Conservation (phyloP, 1,140 invertebrate species). For the Rhagoletis zephyria region DNA sequence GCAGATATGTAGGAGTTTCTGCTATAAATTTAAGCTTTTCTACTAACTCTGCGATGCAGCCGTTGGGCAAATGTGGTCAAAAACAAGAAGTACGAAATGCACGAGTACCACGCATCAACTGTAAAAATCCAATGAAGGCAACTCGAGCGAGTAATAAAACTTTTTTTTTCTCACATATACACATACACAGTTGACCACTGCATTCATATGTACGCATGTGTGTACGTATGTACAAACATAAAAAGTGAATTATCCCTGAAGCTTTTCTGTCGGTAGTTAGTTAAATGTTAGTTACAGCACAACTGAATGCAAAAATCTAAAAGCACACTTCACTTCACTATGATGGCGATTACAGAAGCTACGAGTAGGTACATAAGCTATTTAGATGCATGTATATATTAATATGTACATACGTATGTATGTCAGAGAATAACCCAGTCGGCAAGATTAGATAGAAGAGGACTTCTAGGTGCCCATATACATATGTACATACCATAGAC, state of each 20-base stretch:
- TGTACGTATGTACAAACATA: no score
- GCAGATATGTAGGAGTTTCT: no score
- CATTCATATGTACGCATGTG: neutral
- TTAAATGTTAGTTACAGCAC: neutral
- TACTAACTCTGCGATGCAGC: neutral
- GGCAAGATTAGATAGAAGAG: no score
- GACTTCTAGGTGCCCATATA: no score
- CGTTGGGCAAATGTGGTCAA: neutral
- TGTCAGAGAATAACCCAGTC: no score
- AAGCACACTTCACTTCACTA: neutral
- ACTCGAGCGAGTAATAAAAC: neutral
- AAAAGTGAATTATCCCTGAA: neutral
- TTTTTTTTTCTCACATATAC: neutral
- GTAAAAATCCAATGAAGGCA: neutral
- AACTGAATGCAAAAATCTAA: neutral
- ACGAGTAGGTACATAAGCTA: neutral
- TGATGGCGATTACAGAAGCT: neutral
- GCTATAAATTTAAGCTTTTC: neutral
- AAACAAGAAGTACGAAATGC: neutral
- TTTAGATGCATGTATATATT: no score
- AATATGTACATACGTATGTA: no score
- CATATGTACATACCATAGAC: no score
- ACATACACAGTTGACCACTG: neutral
- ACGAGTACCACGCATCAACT: neutral
- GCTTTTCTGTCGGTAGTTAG: neutral